Base-by-base conservation (phyloP, 2,113 vertebrate genomes). In the Microcebus tavaratra region DNA sequence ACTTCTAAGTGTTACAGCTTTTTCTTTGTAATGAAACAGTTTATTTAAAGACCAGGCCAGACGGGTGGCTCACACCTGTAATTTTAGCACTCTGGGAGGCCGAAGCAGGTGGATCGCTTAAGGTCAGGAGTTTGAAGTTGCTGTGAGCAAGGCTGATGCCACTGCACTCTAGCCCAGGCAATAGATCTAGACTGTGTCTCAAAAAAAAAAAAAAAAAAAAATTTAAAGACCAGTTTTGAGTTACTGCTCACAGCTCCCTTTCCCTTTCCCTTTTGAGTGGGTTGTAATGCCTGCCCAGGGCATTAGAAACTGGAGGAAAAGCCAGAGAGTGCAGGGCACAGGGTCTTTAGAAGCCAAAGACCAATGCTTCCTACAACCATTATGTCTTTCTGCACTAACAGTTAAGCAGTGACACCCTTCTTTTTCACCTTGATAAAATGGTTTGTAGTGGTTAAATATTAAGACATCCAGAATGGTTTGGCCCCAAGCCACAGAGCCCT, bases 291-390 rank as follows among this genome's bases (percentile, higher is more conserved):
- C 27, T 21, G n/a, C n/a, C n/a, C 17, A 1, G n/a, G 61, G 55
- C 7, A 6, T 21, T 21, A 68, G 39, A 67, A 27, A 18, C 18
- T 11, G 42, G 15, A 3, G 23, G n/a, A 7, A 10, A 42, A 3
- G 70, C 3, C 12, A 31, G 57, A 73, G 68, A 34, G 15, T 45
- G 31, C 17, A 13, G 53, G 29, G n/a, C 82, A 23, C 29, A 4
- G 25, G 6, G 29, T 29, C 59, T 36, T 12, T 3, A 79, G 53
- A 39, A 34, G 21, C 78, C 1, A 1, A 42, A 65, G 59, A 75
- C n/a, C 17, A 15, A 13, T 15, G 0, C 3, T 11, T 15, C 29
- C 36, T 31, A 3, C 18, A 20, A 3, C 20, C 25, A 8, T 8
- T 11, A 1, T 6, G 3, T 27, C 45, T 31, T 59, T 59, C 50